Base-by-base conservation (phyloP, 2,113 vertebrate genomes). In the Paradoxurus hermaphroditus region DNA sequence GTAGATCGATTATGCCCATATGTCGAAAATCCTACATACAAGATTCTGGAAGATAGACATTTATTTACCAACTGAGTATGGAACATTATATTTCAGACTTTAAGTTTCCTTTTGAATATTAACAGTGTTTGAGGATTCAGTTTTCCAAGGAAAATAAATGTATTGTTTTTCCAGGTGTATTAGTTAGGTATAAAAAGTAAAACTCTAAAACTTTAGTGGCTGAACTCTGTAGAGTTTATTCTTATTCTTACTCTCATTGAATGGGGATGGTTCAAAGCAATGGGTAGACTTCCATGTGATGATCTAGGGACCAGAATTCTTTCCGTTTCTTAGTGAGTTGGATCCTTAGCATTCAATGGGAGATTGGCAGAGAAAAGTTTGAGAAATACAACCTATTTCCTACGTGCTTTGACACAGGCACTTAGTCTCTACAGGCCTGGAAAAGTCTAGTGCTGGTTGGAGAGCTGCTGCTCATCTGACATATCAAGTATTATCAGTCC, bases 231-330 rank as follows among this genome's bases (percentile, higher is more conserved):
- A 46, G 8, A 46, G 39, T 91, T 82, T 82, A 46, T 27, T 18
- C 7, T 65, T 89, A 0, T 59, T 46, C 11, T 86, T 36, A 56
- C 9, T 67, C 86, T 9, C 21, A 27, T 49, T 4, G 1, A 46
- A 39, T 63, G 19, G 68, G 13, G 7, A 36, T 51, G 11, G 19
- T 53, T 44, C 72, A 23, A 15, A 3, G 11, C 8, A 23, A 6
- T 39, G 5, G 21, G 46, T 70, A 14, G 18, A 79, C 7, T 53
- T 68, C 39, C 2, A 34, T 4, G 7, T 51, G 7, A 19, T 62
- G 34, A 67, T 49, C 77, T 25, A 59, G 27, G 9, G 23, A 29
- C 1, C 1, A 7, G 0, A 4, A 4, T 19, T 51, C 16, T 63
- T 49, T 56, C 12, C 2, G 11, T 15, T 75, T 90, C 49, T 82